Evolutionary conservation across 2,113 vertebrate species (phyloP), one percentile per base, ranked within the genome.

Genomic region (Myotis davidii): DNA sequence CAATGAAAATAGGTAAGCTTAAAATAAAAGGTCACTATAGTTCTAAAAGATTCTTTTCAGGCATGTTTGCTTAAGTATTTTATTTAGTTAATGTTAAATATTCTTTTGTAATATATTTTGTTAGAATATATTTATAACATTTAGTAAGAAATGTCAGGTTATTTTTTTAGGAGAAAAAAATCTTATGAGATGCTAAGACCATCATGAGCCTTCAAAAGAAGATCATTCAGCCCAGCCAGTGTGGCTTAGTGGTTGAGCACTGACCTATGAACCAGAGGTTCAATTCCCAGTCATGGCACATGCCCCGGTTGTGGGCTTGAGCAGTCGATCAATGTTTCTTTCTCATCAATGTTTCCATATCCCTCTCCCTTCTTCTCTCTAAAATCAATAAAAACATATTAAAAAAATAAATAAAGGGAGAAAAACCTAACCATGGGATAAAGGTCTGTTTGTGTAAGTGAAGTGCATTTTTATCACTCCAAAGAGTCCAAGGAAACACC

Each of bases 1-100:
- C 96, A 91, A 92, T 85, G 94, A 98, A 81, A 99, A 99, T 96
- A 99, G 98, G 99, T 99, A 97, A 97, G 91, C 78, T 89, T 86
- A 86, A 85, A 84, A 91, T 83, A 50, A 61, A 96, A 93, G 90
- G 45, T 88, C 59, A 76, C 9, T 81, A 32, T 65, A 77, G 16
- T 87, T 37, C 67, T 82, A 91, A 88, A 93, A 91, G 14, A 65
- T 74, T 93, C 42, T 85, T 87, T 81, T 77, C n/a, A 90, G 79
- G 59, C 7, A 77, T 85, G 9, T 65, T 94, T 86, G 34, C 20
- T 90, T 96, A 90, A 94, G 54, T 92, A 82, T 61, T 94, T n/a
- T 78, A 82, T 85, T 79, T 93, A 78, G 12, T 85, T 85, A 95
- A 92, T 91, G n/a, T 42, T 86, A 87, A 92, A 54, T 86, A 25